Evolutionary conservation across 2,797 vertebrate species (phyloP).

Genomic region (Acrocephalus scirpaceus): DNA sequence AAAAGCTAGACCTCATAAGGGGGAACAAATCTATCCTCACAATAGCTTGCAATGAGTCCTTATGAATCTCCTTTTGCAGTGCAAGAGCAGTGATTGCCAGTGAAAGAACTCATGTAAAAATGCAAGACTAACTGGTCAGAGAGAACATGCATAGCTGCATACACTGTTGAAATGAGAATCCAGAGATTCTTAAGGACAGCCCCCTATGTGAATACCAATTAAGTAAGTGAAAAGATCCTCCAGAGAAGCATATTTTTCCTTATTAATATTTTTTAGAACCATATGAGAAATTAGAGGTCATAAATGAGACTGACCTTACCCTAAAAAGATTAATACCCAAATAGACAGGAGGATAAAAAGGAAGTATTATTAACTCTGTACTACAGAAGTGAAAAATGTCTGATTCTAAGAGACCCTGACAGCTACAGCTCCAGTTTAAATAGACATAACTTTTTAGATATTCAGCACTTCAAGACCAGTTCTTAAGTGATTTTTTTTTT

Average conservation of each 20-base stretch:
- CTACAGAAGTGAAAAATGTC: background rate
- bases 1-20: constrained; percentile 33
- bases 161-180: constrained; percentile 19
- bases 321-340: constrained; percentile 22
- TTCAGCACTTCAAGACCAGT: background rate
- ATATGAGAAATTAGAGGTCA: background rate
- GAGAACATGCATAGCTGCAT: constrained; percentile 15
- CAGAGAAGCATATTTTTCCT: constrained; percentile 34
- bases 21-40: constrained; percentile 56
- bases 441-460: background rate
- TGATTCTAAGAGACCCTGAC: background rate
- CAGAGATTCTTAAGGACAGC: constrained; percentile 23
- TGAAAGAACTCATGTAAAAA: constrained; percentile 35
- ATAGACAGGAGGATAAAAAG: constrained; percentile 20
- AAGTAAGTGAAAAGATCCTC: constrained; percentile 49
- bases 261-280: constrained; percentile 6
- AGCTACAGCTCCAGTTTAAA: background rate
- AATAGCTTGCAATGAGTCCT: constrained; percentile 57
- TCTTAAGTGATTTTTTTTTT: background rate
- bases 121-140: constrained; percentile 1
- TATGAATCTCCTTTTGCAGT: constrained; percentile 22
- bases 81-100: constrained; percentile 41
- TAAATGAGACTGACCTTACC: background rate
- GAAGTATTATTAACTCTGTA: constrained; percentile 14
- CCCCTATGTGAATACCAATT: constrained; percentile 55